These are phyloP conservation scores for Notarius quadriscutis DNA, from an alignment of 2,113 vertebrate genomes.

Conservation along the genomic window DNA sequence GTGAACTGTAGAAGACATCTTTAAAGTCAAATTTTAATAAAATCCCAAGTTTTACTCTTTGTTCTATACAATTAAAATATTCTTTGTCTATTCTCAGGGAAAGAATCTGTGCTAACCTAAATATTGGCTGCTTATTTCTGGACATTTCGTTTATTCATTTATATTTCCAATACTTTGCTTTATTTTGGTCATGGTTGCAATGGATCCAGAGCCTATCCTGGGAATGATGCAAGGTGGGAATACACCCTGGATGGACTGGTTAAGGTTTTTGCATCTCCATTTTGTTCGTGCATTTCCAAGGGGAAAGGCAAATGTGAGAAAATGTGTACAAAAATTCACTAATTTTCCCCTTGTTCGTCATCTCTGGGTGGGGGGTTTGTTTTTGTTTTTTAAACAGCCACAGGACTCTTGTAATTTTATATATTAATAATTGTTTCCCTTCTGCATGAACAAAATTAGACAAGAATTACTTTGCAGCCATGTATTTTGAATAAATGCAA, in stretches of 20 bases:
- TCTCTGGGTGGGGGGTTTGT: constrained; percentile 5
- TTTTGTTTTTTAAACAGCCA: too few species aligned
- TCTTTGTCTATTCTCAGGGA: background rate
- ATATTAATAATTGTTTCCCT: constrained; percentile 17
- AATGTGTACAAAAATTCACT: background rate
- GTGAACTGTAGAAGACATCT: background rate
- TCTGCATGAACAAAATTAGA: background rate
- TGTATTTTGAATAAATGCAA: background rate
- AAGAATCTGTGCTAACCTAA: background rate
- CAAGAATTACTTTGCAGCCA: background rate
- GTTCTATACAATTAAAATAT: background rate
- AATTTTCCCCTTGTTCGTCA: background rate
- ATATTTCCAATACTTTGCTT: background rate
- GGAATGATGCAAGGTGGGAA: background rate
- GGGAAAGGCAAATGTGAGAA: background rate
- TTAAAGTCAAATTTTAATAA: background rate
- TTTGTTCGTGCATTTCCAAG: background rate
- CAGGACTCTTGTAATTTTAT: background rate
- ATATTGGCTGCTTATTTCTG: background rate
- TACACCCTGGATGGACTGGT: background rate
- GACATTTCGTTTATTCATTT: background rate
- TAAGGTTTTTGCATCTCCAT: background rate
- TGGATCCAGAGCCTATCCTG: background rate
- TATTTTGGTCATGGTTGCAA: background rate
- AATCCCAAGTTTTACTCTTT: background rate